Conservation (phyloP, 2,888 invertebrate species). For the Drosophila paramelanica region DNA sequence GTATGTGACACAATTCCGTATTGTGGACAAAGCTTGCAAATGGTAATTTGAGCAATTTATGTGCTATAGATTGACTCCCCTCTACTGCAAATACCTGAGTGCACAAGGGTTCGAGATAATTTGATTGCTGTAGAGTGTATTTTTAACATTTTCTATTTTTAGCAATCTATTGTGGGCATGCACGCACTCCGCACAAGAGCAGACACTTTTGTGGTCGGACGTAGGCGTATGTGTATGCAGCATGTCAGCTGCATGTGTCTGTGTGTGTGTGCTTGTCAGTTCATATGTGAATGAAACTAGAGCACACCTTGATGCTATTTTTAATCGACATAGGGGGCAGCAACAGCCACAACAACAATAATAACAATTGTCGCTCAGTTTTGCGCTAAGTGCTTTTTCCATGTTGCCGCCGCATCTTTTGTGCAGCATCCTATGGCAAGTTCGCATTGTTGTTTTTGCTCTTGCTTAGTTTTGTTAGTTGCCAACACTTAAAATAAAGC, state of each 20-base stretch:
- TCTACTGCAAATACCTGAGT: neutral
- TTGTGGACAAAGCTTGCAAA: constrained; percentile 1
- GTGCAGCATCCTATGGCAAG: constrained; percentile 47
- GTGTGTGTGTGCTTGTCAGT: constrained; percentile 1
- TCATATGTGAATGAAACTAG: constrained; percentile 61
- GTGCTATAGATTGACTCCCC: constrained; percentile 7
- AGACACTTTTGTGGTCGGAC: constrained; percentile 48
- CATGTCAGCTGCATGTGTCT: neutral
- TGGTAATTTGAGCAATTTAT: constrained; percentile 41
- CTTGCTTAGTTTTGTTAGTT: constrained; percentile 26
- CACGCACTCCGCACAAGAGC: constrained; percentile 41
- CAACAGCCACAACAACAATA: constrained; percentile 27
- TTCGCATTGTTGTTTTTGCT: constrained; percentile 27
- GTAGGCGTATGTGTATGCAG: constrained; percentile 13
- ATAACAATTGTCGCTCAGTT: constrained; percentile 71
- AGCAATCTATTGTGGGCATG: constrained; percentile 25
- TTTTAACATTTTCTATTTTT: constrained; percentile 58
- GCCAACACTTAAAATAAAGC: constrained; percentile 63
- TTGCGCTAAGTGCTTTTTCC: constrained; percentile 61
- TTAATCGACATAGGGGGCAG: constrained; percentile 52
- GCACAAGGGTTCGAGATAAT: neutral
- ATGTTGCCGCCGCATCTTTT: constrained; percentile 35
- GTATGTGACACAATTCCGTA: neutral
- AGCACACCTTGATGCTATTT: constrained; percentile 78
- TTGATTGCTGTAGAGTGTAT: constrained; percentile 38